Base-by-base conservation (phyloP, 2,888 invertebrate species). In the Drosophila pegasa region DNA sequence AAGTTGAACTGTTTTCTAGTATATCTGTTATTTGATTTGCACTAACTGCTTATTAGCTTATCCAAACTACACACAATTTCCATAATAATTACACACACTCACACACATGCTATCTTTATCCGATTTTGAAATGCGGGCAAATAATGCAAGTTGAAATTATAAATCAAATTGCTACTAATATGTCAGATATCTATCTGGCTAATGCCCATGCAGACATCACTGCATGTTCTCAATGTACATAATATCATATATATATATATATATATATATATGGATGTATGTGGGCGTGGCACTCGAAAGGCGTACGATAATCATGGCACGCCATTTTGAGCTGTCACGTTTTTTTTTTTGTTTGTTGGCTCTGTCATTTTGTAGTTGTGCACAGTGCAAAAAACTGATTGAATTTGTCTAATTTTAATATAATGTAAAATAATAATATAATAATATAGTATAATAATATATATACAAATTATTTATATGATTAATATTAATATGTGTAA, bases 111-210 rank as follows among this genome's bases (percentile, higher is more conserved):
- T 29, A 14, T 43, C 16, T 16, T 58, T 54, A 69, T 77, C 77
- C 40, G 58, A 55, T 76, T 48, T 65, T 59, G 50, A 75, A 68
- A 52, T 57, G 38, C 40, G 40, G 50, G 61, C 54, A 66, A 84
- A 80, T 84, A 84, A 65, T 83, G 63, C 54, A 73, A 64, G 66
- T 50, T 25, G 52, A 45, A 78, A 74, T 78, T 71, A 65, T 69
- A 56, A 66, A 58, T 66, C 62, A 76, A 80, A 74, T 80, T 69
- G 76, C 69, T 71, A 67, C 81, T 87, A 80, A 83, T 84, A 81
- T 71, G 64, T 16, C 38, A 70, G 84, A 87, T 80, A 65, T 25
- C 48, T 56, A 78, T 80, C 78, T 57, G 45, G 29, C 54, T 71
- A 63, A 80, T 63, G 48, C 47, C 33, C 27, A 22, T 58, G 38